These are phyloP conservation scores for Cheirogaleus major DNA, from an alignment of 2,797 vertebrate genomes.

Conservation along the genomic window DNA sequence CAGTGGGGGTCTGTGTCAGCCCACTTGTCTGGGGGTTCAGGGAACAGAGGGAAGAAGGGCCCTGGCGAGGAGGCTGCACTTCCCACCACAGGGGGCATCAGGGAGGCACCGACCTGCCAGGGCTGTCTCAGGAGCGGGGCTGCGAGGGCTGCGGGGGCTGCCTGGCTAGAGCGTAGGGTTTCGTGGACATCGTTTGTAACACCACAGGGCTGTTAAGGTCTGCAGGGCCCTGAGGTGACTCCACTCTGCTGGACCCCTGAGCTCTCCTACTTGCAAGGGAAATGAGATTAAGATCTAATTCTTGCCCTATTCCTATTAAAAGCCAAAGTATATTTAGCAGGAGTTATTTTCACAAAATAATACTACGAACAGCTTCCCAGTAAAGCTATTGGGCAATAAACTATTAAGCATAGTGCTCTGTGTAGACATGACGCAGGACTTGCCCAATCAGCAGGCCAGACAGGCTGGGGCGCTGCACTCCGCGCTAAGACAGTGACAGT, in stretches of 20 bases:
- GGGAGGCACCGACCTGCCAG: neutral
- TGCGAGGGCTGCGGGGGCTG: no score
- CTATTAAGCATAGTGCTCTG: neutral
- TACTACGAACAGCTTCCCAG: neutral
- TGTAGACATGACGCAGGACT: neutral
- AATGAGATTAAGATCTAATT: neutral
- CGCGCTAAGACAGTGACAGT: neutral
- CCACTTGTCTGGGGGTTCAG: neutral
- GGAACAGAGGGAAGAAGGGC: neutral
- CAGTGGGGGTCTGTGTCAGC: neutral
- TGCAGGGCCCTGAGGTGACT: neutral
- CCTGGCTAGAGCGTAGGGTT: neutral
- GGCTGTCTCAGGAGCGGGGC: neutral
- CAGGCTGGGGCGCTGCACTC: neutral
- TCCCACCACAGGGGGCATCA: neutral
- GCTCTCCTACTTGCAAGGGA: neutral
- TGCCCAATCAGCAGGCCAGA: neutral
- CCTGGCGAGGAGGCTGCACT: neutral
- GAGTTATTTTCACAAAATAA: constrained; percentile 31
- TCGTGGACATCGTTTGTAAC: neutral
- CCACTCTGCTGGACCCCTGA: neutral
- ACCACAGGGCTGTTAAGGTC: neutral
- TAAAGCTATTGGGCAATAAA: neutral
- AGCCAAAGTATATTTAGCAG: neutral
- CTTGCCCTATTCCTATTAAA: neutral